Evolutionary conservation across 2,797 vertebrate genomes (phyloP).

Genomic region (Leptodactylus fallax): DNA sequence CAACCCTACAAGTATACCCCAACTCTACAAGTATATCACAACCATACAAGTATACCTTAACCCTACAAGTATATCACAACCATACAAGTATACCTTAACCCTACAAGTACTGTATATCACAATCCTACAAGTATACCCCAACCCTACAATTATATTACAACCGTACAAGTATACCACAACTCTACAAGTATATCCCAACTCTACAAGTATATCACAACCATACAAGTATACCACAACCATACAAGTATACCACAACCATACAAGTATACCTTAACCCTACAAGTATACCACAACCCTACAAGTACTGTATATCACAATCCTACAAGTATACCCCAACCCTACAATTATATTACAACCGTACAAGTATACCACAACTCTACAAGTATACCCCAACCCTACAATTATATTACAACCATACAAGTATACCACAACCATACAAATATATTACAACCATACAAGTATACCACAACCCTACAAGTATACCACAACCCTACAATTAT

Average conservation of each 20-base stretch:
- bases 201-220: neutral
- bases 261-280: neutral
- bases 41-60: neutral
- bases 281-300: neutral
- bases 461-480: neutral
- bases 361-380: neutral
- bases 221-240: neutral
- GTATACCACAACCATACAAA: too few species aligned
- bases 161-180: neutral
- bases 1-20: neutral
- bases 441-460: neutral
- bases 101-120: neutral
- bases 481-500: neutral
- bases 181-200: too few species aligned
- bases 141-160: too few species aligned
- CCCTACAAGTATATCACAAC: neutral
- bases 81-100: neutral
- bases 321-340: neutral
- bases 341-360: too few species aligned
- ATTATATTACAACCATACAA: neutral
- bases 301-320: too few species aligned
- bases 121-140: too few species aligned
- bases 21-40: neutral
- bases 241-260: neutral
- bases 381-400: neutral